phyloP scores from a whole-genome alignment of 2,888 invertebrate species.

The Marasmarcha lunaedactyla region DNA sequence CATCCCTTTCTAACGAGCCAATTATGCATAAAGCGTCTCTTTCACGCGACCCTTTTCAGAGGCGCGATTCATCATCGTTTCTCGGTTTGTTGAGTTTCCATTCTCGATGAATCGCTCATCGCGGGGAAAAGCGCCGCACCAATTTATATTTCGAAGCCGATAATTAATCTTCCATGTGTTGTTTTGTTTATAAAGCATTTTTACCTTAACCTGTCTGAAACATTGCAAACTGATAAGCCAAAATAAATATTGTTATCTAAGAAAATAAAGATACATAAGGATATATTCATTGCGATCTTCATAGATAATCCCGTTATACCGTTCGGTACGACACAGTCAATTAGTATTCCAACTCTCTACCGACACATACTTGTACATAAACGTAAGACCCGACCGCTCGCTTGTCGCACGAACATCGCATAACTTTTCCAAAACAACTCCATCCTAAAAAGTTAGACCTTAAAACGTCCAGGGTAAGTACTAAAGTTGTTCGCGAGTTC shows the following conservation, averaged over 20 bases:
- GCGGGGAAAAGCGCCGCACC: conserved; percentile 23
- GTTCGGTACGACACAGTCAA: conserved; percentile 27
- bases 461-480: conserved; percentile 43
- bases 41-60: conserved; percentile 48
- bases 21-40: conserved; percentile 25
- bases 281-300: too few relatives aligned
- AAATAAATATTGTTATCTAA: too few relatives aligned
- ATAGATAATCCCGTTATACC: too few relatives aligned
- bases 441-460: conserved; percentile 44
- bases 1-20: conserved; percentile 31
- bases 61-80: conserved; percentile 68
- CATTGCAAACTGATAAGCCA: too few relatives aligned
- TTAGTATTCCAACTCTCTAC: conserved; percentile 68
- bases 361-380: conserved; percentile 63
- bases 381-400: conserved; percentile 65
- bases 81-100: conserved; percentile 66
- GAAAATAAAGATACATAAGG: too few relatives aligned
- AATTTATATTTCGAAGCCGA: conserved; percentile 18
- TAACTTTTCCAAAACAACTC: conserved; percentile 42
- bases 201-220: conserved; percentile 15
- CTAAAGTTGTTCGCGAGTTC: conserved; percentile 43
- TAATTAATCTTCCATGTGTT: too few relatives aligned
- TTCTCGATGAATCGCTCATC: conserved; percentile 35
- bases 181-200: conserved; percentile 2
- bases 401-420: conserved; percentile 60